Evolutionary conservation across 2,888 invertebrate species (phyloP).

Genomic region (Tinea trinotella): DNA sequence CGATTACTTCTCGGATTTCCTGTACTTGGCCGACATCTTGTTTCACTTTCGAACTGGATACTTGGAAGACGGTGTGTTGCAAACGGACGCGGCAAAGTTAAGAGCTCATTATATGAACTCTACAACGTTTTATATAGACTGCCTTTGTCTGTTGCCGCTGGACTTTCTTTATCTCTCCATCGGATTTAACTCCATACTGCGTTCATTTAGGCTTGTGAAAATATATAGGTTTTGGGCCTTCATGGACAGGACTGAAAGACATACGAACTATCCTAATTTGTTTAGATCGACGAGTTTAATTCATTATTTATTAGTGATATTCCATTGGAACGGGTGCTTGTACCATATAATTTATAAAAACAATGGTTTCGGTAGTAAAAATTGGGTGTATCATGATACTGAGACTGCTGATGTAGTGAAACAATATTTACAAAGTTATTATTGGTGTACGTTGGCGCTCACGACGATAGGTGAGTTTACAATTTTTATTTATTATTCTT

Average conservation of each 20-base stretch:
- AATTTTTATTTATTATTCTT: background rate
- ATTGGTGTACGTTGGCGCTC: slow-evolving; percentile 97
- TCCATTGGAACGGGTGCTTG: slow-evolving; percentile 99
- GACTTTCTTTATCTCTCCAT: slow-evolving; percentile 98
- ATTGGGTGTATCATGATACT: slow-evolving; percentile 91
- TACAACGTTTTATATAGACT: slow-evolving; percentile 98
- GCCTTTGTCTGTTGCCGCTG: slow-evolving; percentile 95
- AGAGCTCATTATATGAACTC: slow-evolving; percentile 98
- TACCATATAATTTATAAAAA: slow-evolving; percentile 97
- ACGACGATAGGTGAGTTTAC: slow-evolving; percentile 88
- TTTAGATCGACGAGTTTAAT: slow-evolving; percentile 93
- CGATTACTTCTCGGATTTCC: slow-evolving; percentile 96
- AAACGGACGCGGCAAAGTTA: slow-evolving; percentile 94
- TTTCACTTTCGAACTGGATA: slow-evolving; percentile 99
- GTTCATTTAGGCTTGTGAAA: slow-evolving; percentile 96
- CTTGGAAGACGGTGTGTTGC: slow-evolving; percentile 96
- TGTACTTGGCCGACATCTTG: slow-evolving; percentile 95
- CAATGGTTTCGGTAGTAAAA: slow-evolving; percentile 93
- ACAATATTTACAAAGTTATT: slow-evolving; percentile 97
- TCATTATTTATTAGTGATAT: slow-evolving; percentile 97
- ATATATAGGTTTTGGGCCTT: slow-evolving; percentile 99
- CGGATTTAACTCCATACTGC: slow-evolving; percentile 95
- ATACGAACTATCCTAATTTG: slow-evolving; percentile 98
- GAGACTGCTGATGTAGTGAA: slow-evolving; percentile 91
- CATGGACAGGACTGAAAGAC: slow-evolving; percentile 97